A percentile compares a stretch with the other conserved stretches of the same genome.
Evolutionary conservation across 2,888 invertebrate species (phyloP).

Genomic region (Malthinus flaveolus): DNA sequence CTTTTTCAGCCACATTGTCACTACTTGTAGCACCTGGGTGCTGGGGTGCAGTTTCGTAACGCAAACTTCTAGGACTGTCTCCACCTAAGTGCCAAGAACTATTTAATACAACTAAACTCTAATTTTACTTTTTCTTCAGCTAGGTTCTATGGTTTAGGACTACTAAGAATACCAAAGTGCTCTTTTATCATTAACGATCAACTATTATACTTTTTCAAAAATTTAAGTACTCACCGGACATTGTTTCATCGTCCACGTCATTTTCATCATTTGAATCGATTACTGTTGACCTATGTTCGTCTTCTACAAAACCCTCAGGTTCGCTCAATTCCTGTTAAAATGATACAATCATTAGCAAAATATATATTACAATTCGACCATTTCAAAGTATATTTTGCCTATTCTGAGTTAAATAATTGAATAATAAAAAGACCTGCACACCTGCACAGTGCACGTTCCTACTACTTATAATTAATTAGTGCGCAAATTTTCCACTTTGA

Average conservation of each 20-base stretch:
- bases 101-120: slow-evolving; percentile 17
- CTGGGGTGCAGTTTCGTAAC: slow-evolving; percentile 27
- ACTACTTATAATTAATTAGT: too few relatives aligned
- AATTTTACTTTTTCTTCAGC: not conserved
- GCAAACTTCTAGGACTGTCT: slow-evolving; percentile 37
- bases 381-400: too few relatives aligned
- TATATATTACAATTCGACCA: not conserved
- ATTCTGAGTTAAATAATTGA: too few relatives aligned
- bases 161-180: slow-evolving; percentile 11
- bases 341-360: slow-evolving; percentile 39
- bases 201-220: too few relatives aligned
- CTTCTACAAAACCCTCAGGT: slow-evolving; percentile 66
- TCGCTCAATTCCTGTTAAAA: slow-evolving; percentile 60
- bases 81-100: slow-evolving; percentile 38
- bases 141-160: too few relatives aligned
- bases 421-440: too few relatives aligned
- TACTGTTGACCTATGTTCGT: slow-evolving; percentile 58
- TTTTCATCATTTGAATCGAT: slow-evolving; percentile 81
- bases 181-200: not conserved
- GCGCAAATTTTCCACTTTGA: too few relatives aligned
- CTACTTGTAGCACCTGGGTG: slow-evolving; percentile 40
- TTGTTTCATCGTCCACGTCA: slow-evolving; percentile 84
- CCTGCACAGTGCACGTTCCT: too few relatives aligned
- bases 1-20: slow-evolving; percentile 48
- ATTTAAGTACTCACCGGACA: slow-evolving; percentile 68